Conservation (phyloP, 2,888 invertebrate genomes). For the Acronicta leporina region DNA sequence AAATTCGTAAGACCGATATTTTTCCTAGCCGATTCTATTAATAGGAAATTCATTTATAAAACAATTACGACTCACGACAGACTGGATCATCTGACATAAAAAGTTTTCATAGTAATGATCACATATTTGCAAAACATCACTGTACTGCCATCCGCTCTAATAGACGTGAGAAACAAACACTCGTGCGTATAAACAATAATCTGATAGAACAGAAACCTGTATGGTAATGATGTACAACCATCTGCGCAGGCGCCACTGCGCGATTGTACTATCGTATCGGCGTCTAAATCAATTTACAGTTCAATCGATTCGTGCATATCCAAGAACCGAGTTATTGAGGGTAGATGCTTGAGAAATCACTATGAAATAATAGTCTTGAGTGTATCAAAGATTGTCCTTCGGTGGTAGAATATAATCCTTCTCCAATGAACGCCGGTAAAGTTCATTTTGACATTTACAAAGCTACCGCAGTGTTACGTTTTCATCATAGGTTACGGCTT, state of each 20-base stretch:
- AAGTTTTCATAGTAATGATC: too few species aligned
- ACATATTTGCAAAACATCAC: background rate
- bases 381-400: slow-evolving; percentile 58
- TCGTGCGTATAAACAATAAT: slow-evolving; percentile 15
- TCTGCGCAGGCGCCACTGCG: slow-evolving; percentile 50
- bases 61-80: too few species aligned
- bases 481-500: slow-evolving; percentile 31
- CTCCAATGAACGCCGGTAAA: slow-evolving; percentile 40
- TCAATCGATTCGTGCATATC: slow-evolving; percentile 58
- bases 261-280: slow-evolving; percentile 63
- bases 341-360: slow-evolving; percentile 50
- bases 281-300: slow-evolving; percentile 64
- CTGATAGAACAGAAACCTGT: slow-evolving; percentile 30
- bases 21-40: too few species aligned
- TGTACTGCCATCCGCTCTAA: background rate
- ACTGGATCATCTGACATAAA: too few species aligned
- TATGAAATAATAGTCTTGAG: slow-evolving; percentile 54
- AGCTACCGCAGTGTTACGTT: slow-evolving; percentile 41
- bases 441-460: slow-evolving; percentile 59
- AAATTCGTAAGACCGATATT: too few species aligned
- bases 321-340: slow-evolving; percentile 51
- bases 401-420: slow-evolving; percentile 42
- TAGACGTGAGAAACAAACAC: slow-evolving; percentile 14
- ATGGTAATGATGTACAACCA: slow-evolving; percentile 45
- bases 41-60: too few species aligned